Conservation (phyloP, 2,797 vertebrate genomes). For the Lutjanus argentimaculatus region DNA sequence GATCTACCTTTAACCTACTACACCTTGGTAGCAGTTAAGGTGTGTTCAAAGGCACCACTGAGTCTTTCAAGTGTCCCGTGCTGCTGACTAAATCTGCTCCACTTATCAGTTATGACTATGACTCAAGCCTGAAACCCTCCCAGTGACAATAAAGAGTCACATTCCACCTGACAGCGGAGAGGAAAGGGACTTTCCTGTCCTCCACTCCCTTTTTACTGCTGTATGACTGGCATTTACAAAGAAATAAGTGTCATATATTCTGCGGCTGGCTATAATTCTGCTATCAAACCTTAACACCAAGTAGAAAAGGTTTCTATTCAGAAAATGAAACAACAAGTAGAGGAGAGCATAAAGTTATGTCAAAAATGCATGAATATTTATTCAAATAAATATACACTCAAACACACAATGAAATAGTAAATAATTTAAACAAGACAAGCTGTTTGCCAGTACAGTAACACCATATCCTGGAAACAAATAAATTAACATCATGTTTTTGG, state of each 20-base stretch:
- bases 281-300: background rate
- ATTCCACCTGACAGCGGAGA: conserved; percentile 76
- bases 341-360: conserved; percentile 48
- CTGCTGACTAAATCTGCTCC: conserved; percentile 24
- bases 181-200: conserved; percentile 76
- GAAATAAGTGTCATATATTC: conserved; percentile 4
- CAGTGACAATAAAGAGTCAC: conserved; percentile 58
- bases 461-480: conserved; percentile 82
- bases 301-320: background rate
- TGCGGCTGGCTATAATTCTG: background rate
- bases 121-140: conserved; percentile 55
- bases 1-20: conserved; percentile 1
- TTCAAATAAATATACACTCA: conserved; percentile 88
- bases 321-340: background rate
- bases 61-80: conserved; percentile 46
- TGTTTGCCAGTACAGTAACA: conserved; percentile 73
- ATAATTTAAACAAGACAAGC: conserved; percentile 86
- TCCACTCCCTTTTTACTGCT: conserved; percentile 49
- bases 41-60: conserved; percentile 58
- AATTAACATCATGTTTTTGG: conserved; percentile 82
- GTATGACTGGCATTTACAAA: conserved; percentile 54
- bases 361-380: conserved; percentile 83
- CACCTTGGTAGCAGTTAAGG: conserved; percentile 52
- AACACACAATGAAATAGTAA: conserved; percentile 73
- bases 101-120: conserved; percentile 71